Conservation (phyloP, 2,113 vertebrate genomes). For the Bufo gargarizans region DNA sequence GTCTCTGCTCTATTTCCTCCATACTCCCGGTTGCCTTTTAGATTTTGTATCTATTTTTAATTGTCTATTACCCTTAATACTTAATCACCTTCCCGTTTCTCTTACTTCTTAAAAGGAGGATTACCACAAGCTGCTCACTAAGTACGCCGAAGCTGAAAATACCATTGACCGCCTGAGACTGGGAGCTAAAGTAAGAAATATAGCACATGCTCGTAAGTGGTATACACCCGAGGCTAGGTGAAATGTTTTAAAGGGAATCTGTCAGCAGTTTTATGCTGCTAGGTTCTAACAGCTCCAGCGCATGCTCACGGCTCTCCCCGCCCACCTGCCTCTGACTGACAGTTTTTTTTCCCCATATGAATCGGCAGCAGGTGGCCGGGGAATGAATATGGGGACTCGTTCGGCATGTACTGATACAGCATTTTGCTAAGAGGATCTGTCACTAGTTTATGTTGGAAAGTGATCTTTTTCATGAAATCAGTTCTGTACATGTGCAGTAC, state of each 20-base stretch:
- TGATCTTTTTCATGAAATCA: too few species aligned
- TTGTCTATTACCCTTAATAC: not conserved
- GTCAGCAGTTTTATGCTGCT: too few species aligned
- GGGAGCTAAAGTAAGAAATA: constrained; percentile 81
- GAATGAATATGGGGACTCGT: too few species aligned
- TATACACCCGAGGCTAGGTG: not conserved
- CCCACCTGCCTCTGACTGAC: too few species aligned
- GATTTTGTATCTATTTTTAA: not conserved
- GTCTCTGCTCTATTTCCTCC: not conserved
- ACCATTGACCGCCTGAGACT: constrained; percentile 94
- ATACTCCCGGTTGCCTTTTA: not conserved
- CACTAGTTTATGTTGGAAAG: too few species aligned
- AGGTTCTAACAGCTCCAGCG: too few species aligned
- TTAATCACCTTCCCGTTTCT: constrained; percentile 4
- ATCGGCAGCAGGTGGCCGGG: not conserved
- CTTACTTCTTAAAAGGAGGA: constrained; percentile 77
- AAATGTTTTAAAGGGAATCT: not conserved
- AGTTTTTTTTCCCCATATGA: too few species aligned
- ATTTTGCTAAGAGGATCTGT: too few species aligned
- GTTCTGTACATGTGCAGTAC: too few species aligned
- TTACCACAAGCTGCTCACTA: constrained; percentile 89
- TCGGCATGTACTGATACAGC: too few species aligned
- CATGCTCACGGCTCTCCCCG: too few species aligned
- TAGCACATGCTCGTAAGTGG: not conserved
- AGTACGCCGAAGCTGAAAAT: constrained; percentile 91